Base-by-base conservation (phyloP, 2,888 invertebrate genomes). In the Drosophila macrospina region DNA sequence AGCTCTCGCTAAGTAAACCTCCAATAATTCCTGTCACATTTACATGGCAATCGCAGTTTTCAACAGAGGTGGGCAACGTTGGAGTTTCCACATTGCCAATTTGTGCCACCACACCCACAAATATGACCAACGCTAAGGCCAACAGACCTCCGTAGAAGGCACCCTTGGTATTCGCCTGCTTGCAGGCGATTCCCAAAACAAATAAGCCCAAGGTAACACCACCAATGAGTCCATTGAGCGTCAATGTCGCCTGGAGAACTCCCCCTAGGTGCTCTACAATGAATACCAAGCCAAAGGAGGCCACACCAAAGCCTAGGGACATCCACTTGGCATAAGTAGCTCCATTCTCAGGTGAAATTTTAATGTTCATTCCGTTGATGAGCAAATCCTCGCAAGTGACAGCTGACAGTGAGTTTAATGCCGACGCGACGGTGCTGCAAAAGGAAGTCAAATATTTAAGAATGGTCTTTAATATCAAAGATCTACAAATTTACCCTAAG, bases 341-440 rank as follows among this genome's bases (percentile, higher is more conserved):
- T 28, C 97, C 97, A 90, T 94, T 95, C 15, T 94, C 93, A 59
- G 96, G 95, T 0, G 95, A 94, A 74, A 98, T 92, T 66, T 94
- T 94, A 36, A 96, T 94, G 34, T 95, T 94, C 56, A 96, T 94
- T 5, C 95, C 94, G 13, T 96, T 95, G 28, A 94, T 94, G 0
- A 98, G 93, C 61, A 98, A 93, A 92, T 99, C 99, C 92, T 98
- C 96, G 86, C 97, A 95, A 0, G 97, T 96, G 28, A 98, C 96
- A 1, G 98, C 98, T 0, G 98, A 96, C 70, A 99, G 92, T 0
- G 98, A 98, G 90, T 98, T 98, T 61, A 99, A 91, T 0, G 98
- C 98, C n/a, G 98, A 97, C 0, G 98, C 98, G 5, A 99, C 97
- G 5, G 98, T 98, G 83, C 98, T 98, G 92, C 1, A 73, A 65